Base-by-base conservation (phyloP, 2,888 invertebrate species). In the Acutogordius australiensis region DNA sequence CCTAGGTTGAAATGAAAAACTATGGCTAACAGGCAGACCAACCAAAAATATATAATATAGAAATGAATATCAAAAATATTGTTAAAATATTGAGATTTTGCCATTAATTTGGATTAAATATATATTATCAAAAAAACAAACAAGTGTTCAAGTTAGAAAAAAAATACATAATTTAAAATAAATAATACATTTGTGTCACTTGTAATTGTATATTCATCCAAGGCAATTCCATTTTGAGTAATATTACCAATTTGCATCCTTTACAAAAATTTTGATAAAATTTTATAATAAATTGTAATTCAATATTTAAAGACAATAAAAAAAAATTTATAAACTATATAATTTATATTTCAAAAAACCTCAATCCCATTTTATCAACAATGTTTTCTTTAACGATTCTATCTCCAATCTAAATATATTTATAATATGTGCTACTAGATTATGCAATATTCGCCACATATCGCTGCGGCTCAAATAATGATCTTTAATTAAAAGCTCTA, bases 391-490 rank as follows among this genome's bases (percentile, higher is more conserved):
- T 26, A n/a, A n/a, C 23, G 23, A 51, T 51, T 51, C 23, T 4
- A 51, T 21, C 23, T 51, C 13, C 13, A 51, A 51, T 51, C 51
- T 51, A 23, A 21, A 51, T n/a, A 51, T n/a, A n/a, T 51, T 51
- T n/a, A 21, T 4, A n/a, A 51, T n/a, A 21, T 51, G 4, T 51
- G 4, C 8, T n/a, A 51, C 51, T 26, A 51, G 8, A 51, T 21
- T 51, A n/a, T 51, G 51, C 23, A 26, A n/a, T 51, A 94, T 73
- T 60, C 91, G 76, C 86, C 91, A 94, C 94, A 97, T 94, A 75
- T 97, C 97, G 63, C 90, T 87, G 61, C 97, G 77, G 18, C 90
- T 90, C 78, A 94, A 80, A 68, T 94, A 97, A 70, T 90, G 88
- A 70, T 97, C 94, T 71, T 86, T 88, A 69, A 94, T 94, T 1